Conservation (phyloP, 2,888 invertebrate genomes). For the Parnassius mnemosyne region DNA sequence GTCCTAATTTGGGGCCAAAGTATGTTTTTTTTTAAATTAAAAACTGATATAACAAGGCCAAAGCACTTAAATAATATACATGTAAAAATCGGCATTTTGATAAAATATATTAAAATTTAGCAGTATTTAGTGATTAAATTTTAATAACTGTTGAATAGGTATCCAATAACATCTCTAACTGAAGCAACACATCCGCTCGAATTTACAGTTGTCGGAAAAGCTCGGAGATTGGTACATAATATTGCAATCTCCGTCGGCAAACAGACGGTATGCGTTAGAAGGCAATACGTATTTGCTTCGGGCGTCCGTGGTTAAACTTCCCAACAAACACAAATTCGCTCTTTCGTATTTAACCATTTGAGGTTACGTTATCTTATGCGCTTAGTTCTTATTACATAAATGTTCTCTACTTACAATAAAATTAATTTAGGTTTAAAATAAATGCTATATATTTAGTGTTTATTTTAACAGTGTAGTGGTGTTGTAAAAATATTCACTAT, state of each 20-base stretch:
- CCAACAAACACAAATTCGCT: constrained; percentile 65
- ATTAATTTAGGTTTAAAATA: neutral
- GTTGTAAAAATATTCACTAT: too few relatives aligned
- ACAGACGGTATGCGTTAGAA: constrained; percentile 62
- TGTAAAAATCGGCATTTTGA: too few relatives aligned
- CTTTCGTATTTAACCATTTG: constrained; percentile 69
- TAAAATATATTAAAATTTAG: too few relatives aligned
- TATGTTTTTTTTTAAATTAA: too few relatives aligned
- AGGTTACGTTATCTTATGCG: constrained; percentile 51
- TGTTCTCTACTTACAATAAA: neutral
- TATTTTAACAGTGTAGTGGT: too few relatives aligned
- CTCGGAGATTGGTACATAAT: constrained; percentile 68
- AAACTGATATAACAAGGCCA: too few relatives aligned
- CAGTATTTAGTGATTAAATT: constrained; percentile 9
- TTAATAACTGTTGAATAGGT: constrained; percentile 45
- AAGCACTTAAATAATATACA: too few relatives aligned
- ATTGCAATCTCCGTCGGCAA: constrained; percentile 73
- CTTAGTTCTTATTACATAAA: constrained; percentile 1
- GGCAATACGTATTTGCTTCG: constrained; percentile 59
- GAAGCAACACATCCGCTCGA: constrained; percentile 43
- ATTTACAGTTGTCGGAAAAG: constrained; percentile 53
- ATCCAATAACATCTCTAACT: constrained; percentile 57
- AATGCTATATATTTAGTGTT: too few relatives aligned
- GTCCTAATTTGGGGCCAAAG: too few relatives aligned
- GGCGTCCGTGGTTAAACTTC: constrained; percentile 65